Base-by-base conservation (phyloP, 2,113 vertebrate genomes). In the Hoplias malabaricus region DNA sequence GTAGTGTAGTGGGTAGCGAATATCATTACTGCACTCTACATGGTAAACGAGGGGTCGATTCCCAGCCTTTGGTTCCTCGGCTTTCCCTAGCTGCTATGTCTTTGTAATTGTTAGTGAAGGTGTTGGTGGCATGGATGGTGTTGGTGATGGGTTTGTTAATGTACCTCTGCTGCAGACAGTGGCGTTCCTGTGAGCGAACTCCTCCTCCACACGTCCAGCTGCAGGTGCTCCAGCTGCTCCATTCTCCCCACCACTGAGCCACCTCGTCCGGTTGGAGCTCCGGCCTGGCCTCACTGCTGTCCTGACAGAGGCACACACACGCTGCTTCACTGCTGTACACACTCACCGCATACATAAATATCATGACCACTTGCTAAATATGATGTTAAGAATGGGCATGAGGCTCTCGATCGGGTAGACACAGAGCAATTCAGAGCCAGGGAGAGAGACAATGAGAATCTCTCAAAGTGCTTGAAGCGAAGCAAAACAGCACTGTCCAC, bases 181-280 rank as follows among this genome's bases (percentile, higher is more conserved):
- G 95, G 73, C 95, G 92, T 75, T 96, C 95, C 77, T 93, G 92
- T 59, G 94, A 94, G 87, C 90, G 93, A 62, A 96, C 94, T 0
- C 95, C 95, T 84, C 94, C 92, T 69, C 94, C 95, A 0, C 95
- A 96, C 83, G 93, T 96, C 25, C 95, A 91, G 29, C 94, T 96
- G 83, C 95, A 96, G 3, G 95, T 95, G 14, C 95, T 95, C 95
- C 95, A 96, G 65, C 93, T 96, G 81, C 94, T 95, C 95, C 95
- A 96, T 83, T 96, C 95, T 19, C 95, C 95, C 95, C 95, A 96
- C 95, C 95, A 96, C 80, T 93, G 92, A 80, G 95, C 93, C 81
- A 95, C 91, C 76, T 96, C 95, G 86, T 95, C 93, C 79, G 93
- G 85, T 84, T 87, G 90, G 69, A 79, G 82, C 85, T 89, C 91